A percentile compares a stretch with the other conserved stretches of the same genome.
These are phyloP conservation scores for Cercopithecus mona DNA, from an alignment of 2,113 vertebrate species.

Conservation along the genomic window DNA sequence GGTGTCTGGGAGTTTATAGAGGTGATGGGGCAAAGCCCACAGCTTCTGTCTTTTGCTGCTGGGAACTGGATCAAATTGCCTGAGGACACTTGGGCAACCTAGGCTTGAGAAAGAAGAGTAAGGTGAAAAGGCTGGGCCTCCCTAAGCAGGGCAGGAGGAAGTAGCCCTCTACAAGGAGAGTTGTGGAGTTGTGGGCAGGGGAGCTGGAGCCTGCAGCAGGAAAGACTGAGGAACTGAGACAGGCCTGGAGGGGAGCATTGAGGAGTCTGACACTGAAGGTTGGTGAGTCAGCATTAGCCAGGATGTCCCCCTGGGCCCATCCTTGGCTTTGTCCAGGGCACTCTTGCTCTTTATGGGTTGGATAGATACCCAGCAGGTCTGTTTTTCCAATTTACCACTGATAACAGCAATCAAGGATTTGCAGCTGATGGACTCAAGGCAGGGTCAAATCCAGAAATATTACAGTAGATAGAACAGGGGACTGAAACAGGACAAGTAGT, in stretches of 20 bases:
- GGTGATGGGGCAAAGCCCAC: background rate
- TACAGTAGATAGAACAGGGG: background rate
- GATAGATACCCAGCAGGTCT: background rate
- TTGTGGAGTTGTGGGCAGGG: background rate
- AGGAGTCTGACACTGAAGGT: background rate
- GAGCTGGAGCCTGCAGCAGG: background rate
- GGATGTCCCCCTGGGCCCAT: background rate
- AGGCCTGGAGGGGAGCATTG: background rate
- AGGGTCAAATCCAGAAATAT: background rate
- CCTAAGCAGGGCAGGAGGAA: constrained; percentile 42
- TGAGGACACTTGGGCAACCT: background rate
- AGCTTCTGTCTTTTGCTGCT: background rate
- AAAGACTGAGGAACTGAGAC: constrained; percentile 23
- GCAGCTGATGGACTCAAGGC: background rate
- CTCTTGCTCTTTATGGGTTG: background rate
- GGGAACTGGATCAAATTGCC: background rate
- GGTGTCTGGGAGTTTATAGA: background rate
- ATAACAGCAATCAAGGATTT: constrained; percentile 55
- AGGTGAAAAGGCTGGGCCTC: background rate
- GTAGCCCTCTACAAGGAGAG: background rate
- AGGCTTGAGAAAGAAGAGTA: constrained; percentile 1
- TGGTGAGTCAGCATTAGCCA: constrained; percentile 10
- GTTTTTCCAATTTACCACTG: constrained; percentile 8
- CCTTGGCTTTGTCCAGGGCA: constrained; percentile 11
- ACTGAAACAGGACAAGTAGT: constrained; percentile 15